phyloP scores from a whole-genome alignment of 2,113 vertebrate genomes.

The Campylorhamphus procurvoides region DNA sequence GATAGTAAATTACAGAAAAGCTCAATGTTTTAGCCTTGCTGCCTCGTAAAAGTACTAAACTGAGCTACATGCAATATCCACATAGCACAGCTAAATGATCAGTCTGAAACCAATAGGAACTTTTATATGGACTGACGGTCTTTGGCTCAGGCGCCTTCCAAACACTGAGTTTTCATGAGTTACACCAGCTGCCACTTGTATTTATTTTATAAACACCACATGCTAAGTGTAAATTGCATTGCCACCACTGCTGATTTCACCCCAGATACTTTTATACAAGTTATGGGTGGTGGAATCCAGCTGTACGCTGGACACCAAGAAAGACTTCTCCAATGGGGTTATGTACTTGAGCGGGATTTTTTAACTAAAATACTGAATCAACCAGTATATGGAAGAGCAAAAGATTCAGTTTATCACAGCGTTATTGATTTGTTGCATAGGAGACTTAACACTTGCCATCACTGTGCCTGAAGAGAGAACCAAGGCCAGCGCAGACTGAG shows the following conservation, averaged over 20 bases:
- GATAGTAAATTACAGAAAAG: neutral
- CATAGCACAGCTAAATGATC: constrained; percentile 1
- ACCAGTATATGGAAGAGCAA: neutral
- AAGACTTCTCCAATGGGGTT: neutral
- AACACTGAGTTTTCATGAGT: constrained; percentile 5
- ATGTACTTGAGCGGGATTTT: neutral
- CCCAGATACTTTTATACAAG: constrained; percentile 20
- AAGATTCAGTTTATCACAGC: neutral
- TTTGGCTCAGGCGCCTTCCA: constrained; percentile 35
- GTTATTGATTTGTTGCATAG: neutral
- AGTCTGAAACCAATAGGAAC: constrained; percentile 27
- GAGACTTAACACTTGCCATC: neutral
- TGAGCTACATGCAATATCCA: neutral
- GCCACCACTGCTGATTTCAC: neutral
- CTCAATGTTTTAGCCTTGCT: neutral
- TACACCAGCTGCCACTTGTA: constrained; percentile 31
- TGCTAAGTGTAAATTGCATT: constrained; percentile 15
- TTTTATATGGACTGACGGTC: neutral
- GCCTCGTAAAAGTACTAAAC: neutral
- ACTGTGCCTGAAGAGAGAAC: constrained; percentile 3
- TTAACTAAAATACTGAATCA: neutral
- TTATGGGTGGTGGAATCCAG: neutral
- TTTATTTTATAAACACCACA: constrained; percentile 56
- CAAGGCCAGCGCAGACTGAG: constrained; percentile 45
- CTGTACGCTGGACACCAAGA: constrained; percentile 9